Conservation (phyloP, 2,888 invertebrate species). For the Drosophila neotestacea region DNA sequence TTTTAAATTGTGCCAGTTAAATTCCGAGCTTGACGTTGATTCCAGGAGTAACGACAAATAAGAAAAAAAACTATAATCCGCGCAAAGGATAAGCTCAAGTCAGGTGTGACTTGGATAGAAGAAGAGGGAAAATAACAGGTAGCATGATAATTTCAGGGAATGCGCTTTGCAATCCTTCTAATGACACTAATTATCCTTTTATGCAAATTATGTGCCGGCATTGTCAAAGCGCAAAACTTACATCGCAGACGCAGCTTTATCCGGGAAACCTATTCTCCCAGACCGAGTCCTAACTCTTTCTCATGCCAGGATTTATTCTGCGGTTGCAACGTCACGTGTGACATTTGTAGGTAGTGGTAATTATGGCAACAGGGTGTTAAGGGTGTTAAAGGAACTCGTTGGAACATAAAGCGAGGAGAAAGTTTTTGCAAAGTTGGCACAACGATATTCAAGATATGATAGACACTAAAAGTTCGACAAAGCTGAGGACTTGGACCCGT, state of each 20-base stretch:
- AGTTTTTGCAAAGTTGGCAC: constrained; percentile 67
- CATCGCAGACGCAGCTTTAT: constrained; percentile 3
- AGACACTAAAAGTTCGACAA: constrained; percentile 69
- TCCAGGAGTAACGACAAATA: constrained; percentile 26
- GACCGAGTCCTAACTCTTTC: neutral
- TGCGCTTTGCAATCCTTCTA: constrained; percentile 58
- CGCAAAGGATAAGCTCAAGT: constrained; percentile 4
- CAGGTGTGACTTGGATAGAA: constrained; percentile 12
- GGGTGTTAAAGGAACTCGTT: neutral
- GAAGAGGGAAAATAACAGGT: neutral
- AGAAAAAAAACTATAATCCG: constrained; percentile 23
- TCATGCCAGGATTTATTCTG: constrained; percentile 20
- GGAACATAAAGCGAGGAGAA: constrained; percentile 48
- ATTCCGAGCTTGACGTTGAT: constrained; percentile 32
- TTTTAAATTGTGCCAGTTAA: constrained; percentile 69
- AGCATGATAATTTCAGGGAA: constrained; percentile 20
- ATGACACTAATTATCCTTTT: constrained; percentile 77
- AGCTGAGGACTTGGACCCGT: constrained; percentile 6
- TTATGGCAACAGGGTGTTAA: constrained; percentile 42
- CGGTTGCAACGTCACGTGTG: constrained; percentile 63
- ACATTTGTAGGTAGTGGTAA: constrained; percentile 70
- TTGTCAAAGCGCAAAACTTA: constrained; percentile 42
- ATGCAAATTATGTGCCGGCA: constrained; percentile 66
- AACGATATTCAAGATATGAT: constrained; percentile 69
- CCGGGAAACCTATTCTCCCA: neutral